These are phyloP conservation scores for Latheticus oryzae DNA, from an alignment of 2,888 invertebrate genomes.

Conservation along the genomic window DNA sequence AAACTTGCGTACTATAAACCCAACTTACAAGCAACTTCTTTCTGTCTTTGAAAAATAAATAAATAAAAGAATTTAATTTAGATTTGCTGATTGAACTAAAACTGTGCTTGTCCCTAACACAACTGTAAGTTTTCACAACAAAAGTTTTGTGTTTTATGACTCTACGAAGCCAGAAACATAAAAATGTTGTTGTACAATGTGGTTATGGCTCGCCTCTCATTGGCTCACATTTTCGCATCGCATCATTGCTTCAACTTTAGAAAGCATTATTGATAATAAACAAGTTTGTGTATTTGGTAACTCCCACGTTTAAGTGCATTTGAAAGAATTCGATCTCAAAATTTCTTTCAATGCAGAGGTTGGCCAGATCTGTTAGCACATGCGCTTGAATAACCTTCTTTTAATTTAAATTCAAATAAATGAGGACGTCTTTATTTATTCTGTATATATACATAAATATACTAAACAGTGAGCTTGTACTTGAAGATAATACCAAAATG, in stretches of 20 bases:
- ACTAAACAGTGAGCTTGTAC: slow-evolving; percentile 10
- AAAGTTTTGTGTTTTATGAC: no score
- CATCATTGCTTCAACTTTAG: slow-evolving; percentile 34
- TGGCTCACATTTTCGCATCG: slow-evolving; percentile 33
- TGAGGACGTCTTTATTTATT: neutral
- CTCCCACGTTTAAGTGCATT: no score
- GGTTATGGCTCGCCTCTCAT: slow-evolving; percentile 4
- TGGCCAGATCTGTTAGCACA: neutral
- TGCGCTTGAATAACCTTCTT: slow-evolving; percentile 3
- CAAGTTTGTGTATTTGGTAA: slow-evolving; percentile 1
- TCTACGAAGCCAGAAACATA: neutral
- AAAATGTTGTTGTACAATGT: slow-evolving; percentile 2
- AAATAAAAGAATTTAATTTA: no score
- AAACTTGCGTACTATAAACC: slow-evolving; percentile 64
- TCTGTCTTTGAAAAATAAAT: no score
- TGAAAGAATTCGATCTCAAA: slow-evolving; percentile 24
- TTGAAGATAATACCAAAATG: slow-evolving; percentile 2
- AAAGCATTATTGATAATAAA: slow-evolving; percentile 18
- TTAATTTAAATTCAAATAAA: slow-evolving; percentile 21
- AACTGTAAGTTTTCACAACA: no score
- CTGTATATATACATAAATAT: neutral
- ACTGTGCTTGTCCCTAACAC: no score
- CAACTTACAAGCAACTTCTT: slow-evolving; percentile 22
- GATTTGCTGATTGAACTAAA: no score
- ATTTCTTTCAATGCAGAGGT: slow-evolving; percentile 8